Evolutionary conservation across 1,140 invertebrate genomes (phyloP), one percentile per base, ranked within the genome.

Genomic region (Drosophila navojoa): DNA sequence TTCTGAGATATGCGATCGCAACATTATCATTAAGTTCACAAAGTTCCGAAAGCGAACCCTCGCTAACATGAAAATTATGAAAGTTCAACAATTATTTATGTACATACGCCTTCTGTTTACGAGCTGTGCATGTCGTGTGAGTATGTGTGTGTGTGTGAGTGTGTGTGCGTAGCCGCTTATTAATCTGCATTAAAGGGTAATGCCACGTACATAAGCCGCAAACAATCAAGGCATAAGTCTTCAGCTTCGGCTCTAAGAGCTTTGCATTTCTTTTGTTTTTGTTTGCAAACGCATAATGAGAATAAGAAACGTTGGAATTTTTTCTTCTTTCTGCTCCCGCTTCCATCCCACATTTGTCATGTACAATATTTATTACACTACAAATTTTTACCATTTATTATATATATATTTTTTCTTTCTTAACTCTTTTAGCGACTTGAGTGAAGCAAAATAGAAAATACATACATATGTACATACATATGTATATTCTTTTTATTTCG

Each of bases 241-340:
- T 47, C 16, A n/a, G 40, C n/a, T 19, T 40, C 22, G 11, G 35
- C 40, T 40, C n/a, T 40, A 62, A 52, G 45, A 69, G 38, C 45
- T 69, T 45, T 69, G 50, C 22, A 29, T 15, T 64, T 63, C 13
- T n/a, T 52, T 58, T 32, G 53, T 74, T 73, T 73, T 73, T 55
- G 69, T 57, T 63, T 63, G 27, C 40, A n/a, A 47, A 60, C 40
- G 25, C 40, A 60, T 29, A 60, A 19, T 32, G 42, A 47, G 58
- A 47, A 45, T 60, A 27, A 45, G 40, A 45, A 45, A 11, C 55
- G 25, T n/a, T 35, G 13, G 55, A 44, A 47, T 32, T 60, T 60
- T 13, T 29, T 47, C 13, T 11, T 25, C 13, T 19, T 11, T 25
- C 13, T 11, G 15, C 40, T 29, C 11, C 22, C 25, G 4, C 11